Percentiles rank a stretch among this genome's conserved stretches.
Evolutionary conservation across 2,888 invertebrate genomes (phyloP).

Genomic region (Pogonocherus hispidulus): DNA sequence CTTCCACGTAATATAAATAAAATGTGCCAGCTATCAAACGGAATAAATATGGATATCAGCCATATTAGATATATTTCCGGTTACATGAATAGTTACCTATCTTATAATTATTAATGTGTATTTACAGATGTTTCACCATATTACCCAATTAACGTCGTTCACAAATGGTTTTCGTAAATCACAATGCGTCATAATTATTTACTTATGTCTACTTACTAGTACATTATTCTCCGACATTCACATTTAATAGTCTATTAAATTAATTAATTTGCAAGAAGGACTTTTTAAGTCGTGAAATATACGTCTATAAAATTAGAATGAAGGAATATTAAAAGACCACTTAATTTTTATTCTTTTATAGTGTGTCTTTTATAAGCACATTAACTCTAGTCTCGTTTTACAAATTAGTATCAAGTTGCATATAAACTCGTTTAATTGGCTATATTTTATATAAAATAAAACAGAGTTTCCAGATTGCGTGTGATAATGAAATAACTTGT

Average conservation of each 20-base stretch:
- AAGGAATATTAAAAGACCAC: conserved; percentile 34
- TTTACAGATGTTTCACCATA: neutral
- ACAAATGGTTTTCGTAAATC: conserved; percentile 8
- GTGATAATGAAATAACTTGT: conserved; percentile 37
- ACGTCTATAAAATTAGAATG: conserved; percentile 25
- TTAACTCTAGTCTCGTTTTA: conserved; percentile 47
- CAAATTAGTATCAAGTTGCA: conserved; percentile 49
- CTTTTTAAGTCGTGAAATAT: conserved; percentile 12
- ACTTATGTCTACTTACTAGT: neutral
- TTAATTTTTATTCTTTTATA: conserved; percentile 44
- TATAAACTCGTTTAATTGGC: conserved; percentile 49
- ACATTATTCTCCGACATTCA: neutral
- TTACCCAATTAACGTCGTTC: neutral
- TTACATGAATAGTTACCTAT: no score
- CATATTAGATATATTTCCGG: no score
- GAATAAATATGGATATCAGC: no score
- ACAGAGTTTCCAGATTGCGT: conserved; percentile 42
- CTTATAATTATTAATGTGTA: no score
- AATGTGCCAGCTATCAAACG: no score
- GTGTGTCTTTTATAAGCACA: conserved; percentile 47
- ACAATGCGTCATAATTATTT: neutral
- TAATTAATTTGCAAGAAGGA: conserved; percentile 18
- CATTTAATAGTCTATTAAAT: conserved; percentile 5
- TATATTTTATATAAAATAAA: conserved; percentile 46
- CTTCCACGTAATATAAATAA: no score